Evolutionary conservation across 2,113 vertebrate genomes (phyloP), one percentile per base, ranked within the genome.

Genomic region (Protomyctophum bolini): DNA sequence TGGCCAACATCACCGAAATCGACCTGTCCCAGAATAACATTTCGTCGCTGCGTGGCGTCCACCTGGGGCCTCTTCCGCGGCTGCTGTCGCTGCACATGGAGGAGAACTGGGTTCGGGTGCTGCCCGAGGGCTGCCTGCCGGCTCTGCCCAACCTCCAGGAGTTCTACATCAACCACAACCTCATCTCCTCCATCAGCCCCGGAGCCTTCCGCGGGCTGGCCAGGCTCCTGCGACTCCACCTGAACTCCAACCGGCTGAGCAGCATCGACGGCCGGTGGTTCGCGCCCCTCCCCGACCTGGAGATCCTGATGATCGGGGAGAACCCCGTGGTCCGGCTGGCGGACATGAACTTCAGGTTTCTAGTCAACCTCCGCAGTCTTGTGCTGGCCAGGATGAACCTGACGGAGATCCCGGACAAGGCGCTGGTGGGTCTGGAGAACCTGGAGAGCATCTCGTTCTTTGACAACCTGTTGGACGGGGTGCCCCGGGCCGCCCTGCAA

Each of bases 11-110:
- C 77, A 99, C 97, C 0, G 97, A 99, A 75, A 52, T 99, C 66
- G 98, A 99, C 81, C 93, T 99, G 67, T 99, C 98, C 54, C 98
- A 99, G 72, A 99, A 99, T 77, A 98, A 98, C 90, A 98, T 99
- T 80, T 98, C 94, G 1, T 95, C 88, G 9, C 95, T 97, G 69
- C 92, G 89, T 82, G 96, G 96, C 0, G 94, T 98, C 12, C 96
- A 96, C 45, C 94, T 99, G 72, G 93, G 91, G 7, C 95, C 93
- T 73, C 94, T 99, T 87, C 94, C 91, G 14, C 97, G 97, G 62
- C 92, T 97, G 5, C 98, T 96, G 0, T 99, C 97, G 45, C 86
- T 99, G 66, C 97, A 99, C 83, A 82, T 99, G 72, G 98, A 99
- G 87, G 98, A 99, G 86, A 99, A 99, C 85, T 97, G 98, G 87